Evolutionary conservation across 2,797 vertebrate genomes (phyloP), one percentile per base, ranked within the genome.

Genomic region (Cheirogaleus major): DNA sequence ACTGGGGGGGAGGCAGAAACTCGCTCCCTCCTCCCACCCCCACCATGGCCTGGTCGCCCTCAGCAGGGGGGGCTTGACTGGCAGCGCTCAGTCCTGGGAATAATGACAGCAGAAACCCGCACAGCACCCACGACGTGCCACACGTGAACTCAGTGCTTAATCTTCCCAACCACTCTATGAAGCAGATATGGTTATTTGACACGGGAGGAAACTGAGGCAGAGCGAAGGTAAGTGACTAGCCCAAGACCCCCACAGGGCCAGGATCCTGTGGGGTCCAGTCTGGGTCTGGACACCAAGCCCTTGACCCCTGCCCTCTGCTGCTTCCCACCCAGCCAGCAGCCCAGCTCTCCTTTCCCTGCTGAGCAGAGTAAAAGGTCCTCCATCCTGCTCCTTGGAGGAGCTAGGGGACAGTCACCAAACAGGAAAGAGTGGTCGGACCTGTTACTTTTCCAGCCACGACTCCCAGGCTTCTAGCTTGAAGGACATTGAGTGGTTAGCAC

Each of bases 111-210:
- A 76, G 59, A 65, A 65, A 41, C 35, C 61, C 35, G 18, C 72
- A 32, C 0, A n/a, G 55, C 6, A 7, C 32, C 38, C 30, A 3
- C 7, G 10, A 20, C 0, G 1, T 3, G 18, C 70, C 35, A 12
- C 59, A 0, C 2, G 0, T 10, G 55, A 87, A 91, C 14, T 65
- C 7, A 14, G 2, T 4, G 0, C 27, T 75, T 73, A 3, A 5
- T 20, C 38, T 82, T 85, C 2, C 13, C 11, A 75, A 12, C 0
- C 4, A 18, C 18, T 30, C 15, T 1, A 1, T 20, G 22, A 50
- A 14, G 18, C 1, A 13, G 12, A 14, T 9, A 45, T 1, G 9
- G 55, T 45, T 13, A 2, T 25, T 59, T 32, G 5, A 32, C 17
- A 45, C 3, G 38, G 67, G 18, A 52, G 85, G 55, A 73, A 41